Evolutionary conservation across 2,888 invertebrate species (phyloP), one percentile per base, ranked within the genome.

Genomic region (Diadegma fenestrale): DNA sequence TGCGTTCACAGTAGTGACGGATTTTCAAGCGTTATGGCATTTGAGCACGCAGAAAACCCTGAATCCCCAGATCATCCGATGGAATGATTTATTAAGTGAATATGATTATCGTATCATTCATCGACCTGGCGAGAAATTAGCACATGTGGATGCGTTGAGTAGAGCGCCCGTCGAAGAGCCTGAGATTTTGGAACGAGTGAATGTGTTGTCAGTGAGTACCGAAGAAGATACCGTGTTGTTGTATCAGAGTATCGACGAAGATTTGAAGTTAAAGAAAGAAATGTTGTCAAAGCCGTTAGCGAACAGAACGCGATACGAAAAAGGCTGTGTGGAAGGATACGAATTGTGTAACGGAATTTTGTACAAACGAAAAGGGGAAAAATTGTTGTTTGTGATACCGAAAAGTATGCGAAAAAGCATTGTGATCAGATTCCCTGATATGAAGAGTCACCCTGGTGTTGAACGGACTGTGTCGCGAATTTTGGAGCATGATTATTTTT

Each of bases 61-160:
- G 0, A 77, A 82, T 37, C 76, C 82, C 0, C 69, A 76, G 10
- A 69, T 82, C 0, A 71, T 71, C 2, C 7, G 82, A 0, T 82
- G 75, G 82, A 71, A 51, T 7, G 72, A 71, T 14, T 14, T 45
- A 2, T 12, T 82, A 0, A 77, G 82, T 22, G 51, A 77, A 2
- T 82, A 77, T 86, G 10, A 88, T 84, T 33, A 86, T 71, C 3
- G 71, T 14, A 54, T 89, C 87, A 69, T 82, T 41, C 43, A 86
- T 72, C 30, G 90, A 89, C 82, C 89, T 84, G 84, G 83, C 2
- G 43, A n/a, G 1, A 72, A 37, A 8, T 87, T 88, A 83, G 77
- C 77, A 12, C 88, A 88, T 58, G 87, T 86, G 2, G 88, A 89
- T 33, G 87, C 87, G 1, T 26, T 88, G 22, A 88, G 88, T 51